phyloP scores from a whole-genome alignment of 2,113 vertebrate genomes.

The Platysteira castanea region DNA sequence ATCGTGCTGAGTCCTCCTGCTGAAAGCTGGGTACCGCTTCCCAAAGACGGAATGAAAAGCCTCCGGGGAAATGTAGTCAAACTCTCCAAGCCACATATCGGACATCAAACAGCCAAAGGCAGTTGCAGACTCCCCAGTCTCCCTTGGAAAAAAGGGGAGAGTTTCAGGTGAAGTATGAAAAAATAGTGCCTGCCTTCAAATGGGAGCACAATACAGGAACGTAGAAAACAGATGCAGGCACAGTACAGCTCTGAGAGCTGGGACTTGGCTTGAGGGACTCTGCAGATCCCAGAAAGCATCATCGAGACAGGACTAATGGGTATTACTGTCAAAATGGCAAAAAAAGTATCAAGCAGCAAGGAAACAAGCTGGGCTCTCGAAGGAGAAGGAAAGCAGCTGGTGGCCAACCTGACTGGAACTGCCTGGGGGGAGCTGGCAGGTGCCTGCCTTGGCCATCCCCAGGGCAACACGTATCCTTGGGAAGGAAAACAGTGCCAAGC shows the following conservation, averaged over 20 bases:
- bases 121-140: conserved; percentile 50
- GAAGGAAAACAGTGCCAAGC: background rate
- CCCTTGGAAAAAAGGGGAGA: background rate
- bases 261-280: background rate
- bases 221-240: background rate
- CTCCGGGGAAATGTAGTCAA: conserved; percentile 68
- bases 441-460: background rate
- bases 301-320: rapidly evolving
- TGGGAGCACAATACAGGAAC: background rate
- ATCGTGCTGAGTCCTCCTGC: conserved; percentile 78
- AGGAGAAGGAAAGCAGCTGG: background rate
- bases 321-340: background rate
- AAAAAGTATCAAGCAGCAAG: background rate
- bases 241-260: background rate
- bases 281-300: background rate
- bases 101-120: conserved; percentile 77
- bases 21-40: conserved; percentile 73
- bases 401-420: background rate
- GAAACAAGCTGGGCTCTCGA: background rate
- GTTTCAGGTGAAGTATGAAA: background rate
- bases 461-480: rapidly evolving
- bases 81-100: conserved; percentile 79
- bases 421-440: background rate
- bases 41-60: conserved; percentile 69
- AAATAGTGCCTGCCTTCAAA: background rate